Evolutionary conservation across 2,113 vertebrate genomes (phyloP).

Genomic region (Perca flavescens): DNA sequence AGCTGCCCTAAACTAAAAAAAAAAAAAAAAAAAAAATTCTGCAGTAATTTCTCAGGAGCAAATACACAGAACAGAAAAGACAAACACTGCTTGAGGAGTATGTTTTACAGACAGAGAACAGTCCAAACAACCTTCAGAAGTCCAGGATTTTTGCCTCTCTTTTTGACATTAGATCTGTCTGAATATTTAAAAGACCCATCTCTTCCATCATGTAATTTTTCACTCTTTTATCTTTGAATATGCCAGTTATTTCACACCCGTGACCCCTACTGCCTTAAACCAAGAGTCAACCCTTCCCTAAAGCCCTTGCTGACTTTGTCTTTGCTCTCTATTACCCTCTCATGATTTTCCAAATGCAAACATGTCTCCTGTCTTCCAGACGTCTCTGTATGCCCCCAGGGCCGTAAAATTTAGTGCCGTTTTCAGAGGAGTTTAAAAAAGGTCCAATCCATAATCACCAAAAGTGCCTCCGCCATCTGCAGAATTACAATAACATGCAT

Average conservation of each 20-base stretch:
- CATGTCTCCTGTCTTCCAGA: slow-evolving; percentile 41
- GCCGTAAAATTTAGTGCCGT: slow-evolving; percentile 36
- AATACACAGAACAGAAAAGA: slow-evolving; percentile 41
- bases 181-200: slow-evolving; percentile 38
- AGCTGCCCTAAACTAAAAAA: slow-evolving; percentile 40
- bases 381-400: slow-evolving; percentile 24
- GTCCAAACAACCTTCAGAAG: slow-evolving; percentile 6
- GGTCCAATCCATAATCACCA: slow-evolving; percentile 65
- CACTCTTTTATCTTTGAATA: slow-evolving; percentile 37
- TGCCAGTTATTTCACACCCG: slow-evolving; percentile 25
- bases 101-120: slow-evolving; percentile 25
- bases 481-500: slow-evolving; percentile 67
- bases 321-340: slow-evolving; percentile 27
- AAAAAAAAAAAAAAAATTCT: slow-evolving; percentile 15
- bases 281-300: slow-evolving; percentile 44
- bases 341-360: slow-evolving; percentile 53
- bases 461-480: slow-evolving; percentile 58
- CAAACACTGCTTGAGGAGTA: slow-evolving; percentile 19
- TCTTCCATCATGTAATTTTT: slow-evolving; percentile 33
- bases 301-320: slow-evolving; percentile 56
- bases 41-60: slow-evolving; percentile 34
- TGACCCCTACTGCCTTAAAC: slow-evolving; percentile 43
- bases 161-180: slow-evolving; percentile 34
- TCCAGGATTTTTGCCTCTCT: slow-evolving; percentile 17
- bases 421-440: slow-evolving; percentile 57